Percentiles rank a stretch among this genome's conserved stretches.
Conservation (phyloP, 2,113 vertebrate genomes). For the Buteo buteo region DNA sequence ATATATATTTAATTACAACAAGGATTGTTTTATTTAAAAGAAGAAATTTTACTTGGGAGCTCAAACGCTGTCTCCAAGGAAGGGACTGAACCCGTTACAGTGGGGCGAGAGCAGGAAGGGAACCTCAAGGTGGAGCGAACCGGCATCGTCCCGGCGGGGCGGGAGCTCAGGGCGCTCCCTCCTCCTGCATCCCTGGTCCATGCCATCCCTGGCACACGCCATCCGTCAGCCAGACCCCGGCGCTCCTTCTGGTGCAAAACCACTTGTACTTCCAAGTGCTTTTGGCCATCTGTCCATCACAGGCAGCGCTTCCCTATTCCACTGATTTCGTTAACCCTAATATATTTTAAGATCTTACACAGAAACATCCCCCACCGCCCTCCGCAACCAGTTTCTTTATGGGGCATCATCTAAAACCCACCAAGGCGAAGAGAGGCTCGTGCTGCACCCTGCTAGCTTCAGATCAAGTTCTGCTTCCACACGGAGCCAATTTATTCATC, state of each 20-base stretch:
- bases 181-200: neutral
- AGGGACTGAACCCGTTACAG: neutral
- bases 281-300: slow-evolving; percentile 14
- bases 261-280: slow-evolving; percentile 25
- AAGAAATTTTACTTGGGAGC: neutral
- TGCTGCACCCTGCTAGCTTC: neutral
- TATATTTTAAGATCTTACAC: neutral
- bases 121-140: neutral
- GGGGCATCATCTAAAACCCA: neutral
- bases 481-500: neutral
- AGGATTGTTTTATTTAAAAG: neutral
- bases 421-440: neutral
- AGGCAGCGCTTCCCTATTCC: neutral
- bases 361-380: neutral
- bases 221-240: neutral
- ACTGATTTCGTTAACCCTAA: neutral
- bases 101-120: neutral
- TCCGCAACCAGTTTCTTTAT: neutral
- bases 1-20: neutral
- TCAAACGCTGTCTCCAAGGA: neutral
- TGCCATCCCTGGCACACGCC: neutral
- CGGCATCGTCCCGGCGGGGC: neutral
- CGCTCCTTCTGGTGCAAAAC: neutral
- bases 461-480: neutral
- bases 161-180: neutral